These are phyloP conservation scores for Saguinus midas DNA, from an alignment of 2,113 vertebrate genomes.

Conservation along the genomic window DNA sequence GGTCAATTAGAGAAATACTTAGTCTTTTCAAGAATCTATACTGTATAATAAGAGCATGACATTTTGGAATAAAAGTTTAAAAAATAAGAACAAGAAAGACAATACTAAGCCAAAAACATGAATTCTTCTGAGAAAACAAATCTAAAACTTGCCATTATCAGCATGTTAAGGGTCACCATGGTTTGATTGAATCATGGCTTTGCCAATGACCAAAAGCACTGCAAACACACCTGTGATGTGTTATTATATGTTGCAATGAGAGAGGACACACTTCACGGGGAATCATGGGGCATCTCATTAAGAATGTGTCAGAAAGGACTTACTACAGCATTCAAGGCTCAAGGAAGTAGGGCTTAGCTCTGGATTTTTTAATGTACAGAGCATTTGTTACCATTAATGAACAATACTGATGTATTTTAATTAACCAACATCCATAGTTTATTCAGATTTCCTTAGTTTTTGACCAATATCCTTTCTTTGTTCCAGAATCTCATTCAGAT, in stretches of 20 bases:
- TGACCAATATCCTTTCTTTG: background rate
- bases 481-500: background rate
- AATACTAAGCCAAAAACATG: background rate
- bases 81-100: background rate
- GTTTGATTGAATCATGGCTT: background rate
- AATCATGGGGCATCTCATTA: background rate
- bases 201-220: background rate
- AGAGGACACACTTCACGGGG: background rate
- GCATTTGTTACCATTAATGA: background rate
- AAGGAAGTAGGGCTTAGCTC: background rate
- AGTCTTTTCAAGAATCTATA: background rate
- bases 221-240: background rate
- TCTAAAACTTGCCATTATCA: background rate
- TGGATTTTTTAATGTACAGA: background rate
- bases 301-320: background rate
- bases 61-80: background rate
- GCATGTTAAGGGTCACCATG: background rate
- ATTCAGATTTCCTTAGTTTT: background rate
- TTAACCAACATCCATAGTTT: background rate
- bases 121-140: background rate
- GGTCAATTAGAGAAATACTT: slow-evolving; percentile 55
- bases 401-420: background rate
- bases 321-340: background rate
- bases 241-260: background rate
- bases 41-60: background rate